These are phyloP conservation scores for Augiades crinisus DNA, from an alignment of 2,888 invertebrate species.

Conservation along the genomic window DNA sequence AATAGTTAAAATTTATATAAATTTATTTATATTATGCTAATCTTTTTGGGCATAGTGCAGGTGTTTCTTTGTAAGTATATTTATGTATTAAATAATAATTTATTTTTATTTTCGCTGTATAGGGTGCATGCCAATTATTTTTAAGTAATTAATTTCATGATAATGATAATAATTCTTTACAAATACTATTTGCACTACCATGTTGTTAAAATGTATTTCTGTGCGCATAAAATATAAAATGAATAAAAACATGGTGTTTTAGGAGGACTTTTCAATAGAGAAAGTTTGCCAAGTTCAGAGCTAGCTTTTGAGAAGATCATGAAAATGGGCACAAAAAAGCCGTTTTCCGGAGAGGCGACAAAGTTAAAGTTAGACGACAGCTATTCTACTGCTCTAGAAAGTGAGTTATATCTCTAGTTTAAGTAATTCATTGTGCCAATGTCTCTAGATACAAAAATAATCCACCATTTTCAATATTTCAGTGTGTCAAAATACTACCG, in stretches of 20 bases:
- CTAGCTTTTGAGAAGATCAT: conserved; percentile 52
- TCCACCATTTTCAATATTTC: conserved; percentile 34
- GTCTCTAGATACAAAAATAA: background rate
- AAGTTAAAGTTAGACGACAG: conserved; percentile 53
- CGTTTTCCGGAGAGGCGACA: conserved; percentile 52
- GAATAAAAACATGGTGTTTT: conserved; percentile 26
- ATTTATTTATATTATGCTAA: too few species aligned
- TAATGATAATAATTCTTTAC: too few species aligned
- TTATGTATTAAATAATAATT: too few species aligned
- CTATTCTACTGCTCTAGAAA: conserved; percentile 62
- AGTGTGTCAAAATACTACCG: conserved; percentile 61
- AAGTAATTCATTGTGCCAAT: background rate
- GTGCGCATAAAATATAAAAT: too few species aligned
- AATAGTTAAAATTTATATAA: too few species aligned
- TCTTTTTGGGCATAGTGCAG: too few species aligned
- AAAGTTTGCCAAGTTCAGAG: conserved; percentile 46
- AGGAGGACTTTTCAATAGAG: conserved; percentile 74
- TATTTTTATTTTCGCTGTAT: too few species aligned
- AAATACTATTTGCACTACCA: too few species aligned
- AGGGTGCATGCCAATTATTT: too few species aligned
- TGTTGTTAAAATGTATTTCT: too few species aligned
- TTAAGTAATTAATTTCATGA: too few species aligned
- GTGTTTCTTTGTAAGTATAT: too few species aligned
- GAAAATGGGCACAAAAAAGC: conserved; percentile 42
- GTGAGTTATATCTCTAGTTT: conserved; percentile 44